Evolutionary conservation across 2,888 invertebrate genomes (phyloP).

Genomic region (Xestoiulus laeticollis): DNA sequence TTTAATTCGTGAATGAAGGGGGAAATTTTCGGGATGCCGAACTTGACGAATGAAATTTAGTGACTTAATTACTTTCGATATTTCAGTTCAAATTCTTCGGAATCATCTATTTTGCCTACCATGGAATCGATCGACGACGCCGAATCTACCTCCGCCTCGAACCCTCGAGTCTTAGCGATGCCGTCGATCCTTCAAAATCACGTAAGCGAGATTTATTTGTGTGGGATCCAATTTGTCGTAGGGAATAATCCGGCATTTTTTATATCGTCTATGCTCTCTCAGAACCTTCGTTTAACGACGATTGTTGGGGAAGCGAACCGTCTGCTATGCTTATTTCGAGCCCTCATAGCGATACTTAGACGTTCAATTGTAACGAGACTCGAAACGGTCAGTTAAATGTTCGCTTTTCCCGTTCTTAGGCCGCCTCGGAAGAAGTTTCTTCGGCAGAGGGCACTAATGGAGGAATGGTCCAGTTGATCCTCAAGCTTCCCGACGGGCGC

Average conservation of each 20-base stretch:
- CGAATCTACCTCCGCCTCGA: not conserved
- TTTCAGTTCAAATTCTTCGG: not conserved
- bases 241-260: no score
- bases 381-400: not conserved
- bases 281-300: no score
- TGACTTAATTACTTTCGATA: no score
- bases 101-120: not conserved
- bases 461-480: conserved; percentile 66
- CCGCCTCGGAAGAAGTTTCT: conserved; percentile 64
- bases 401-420: not conserved
- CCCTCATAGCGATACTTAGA: no score
- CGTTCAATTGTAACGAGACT: no score
- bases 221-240: no score
- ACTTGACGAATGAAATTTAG: no score
- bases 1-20: no score
- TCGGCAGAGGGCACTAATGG: conserved; percentile 62
- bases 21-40: no score
- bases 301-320: no score
- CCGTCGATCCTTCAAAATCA: not conserved
- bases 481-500: conserved; percentile 69
- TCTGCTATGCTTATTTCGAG: no score
- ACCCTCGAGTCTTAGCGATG: not conserved
- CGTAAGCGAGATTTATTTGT: not conserved
- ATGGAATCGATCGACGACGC: not conserved
- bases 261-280: no score